Evolutionary conservation across 2,797 vertebrate species (phyloP), one percentile per base, ranked within the genome.

Genomic region (Bryconaethiops microstoma): DNA sequence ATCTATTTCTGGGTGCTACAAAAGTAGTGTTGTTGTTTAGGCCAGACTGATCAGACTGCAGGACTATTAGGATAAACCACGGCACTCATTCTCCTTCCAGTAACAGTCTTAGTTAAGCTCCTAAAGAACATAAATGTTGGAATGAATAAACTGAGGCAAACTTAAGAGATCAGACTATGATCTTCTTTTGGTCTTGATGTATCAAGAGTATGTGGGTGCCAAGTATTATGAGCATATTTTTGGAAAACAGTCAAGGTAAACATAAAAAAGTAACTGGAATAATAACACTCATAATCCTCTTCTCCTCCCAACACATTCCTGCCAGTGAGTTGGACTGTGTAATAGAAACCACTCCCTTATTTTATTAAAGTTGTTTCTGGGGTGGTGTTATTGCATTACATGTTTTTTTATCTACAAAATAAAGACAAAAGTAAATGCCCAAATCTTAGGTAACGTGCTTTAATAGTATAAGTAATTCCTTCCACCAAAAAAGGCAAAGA

Each of bases 161-260:
- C 59, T n/a, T 57, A 59, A 23, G 7, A 23, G n/a, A 2, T 23
- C n/a, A 62, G 10, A 62, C 13, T 63, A 29, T 62, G 29, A 62
- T 62, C 8, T 25, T 10, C 59, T 62, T 9, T 25, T 13, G 10
- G 21, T 62, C 21, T 62, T 29, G 2, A 59, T 59, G 59, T 25
- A 29, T 62, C 1, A 60, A 12, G 59, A 25, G 23, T 62, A 2
- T 54, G 3, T 54, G 52, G 1, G 52, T 54, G 12, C 55, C 59
- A 29, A n/a, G 21, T 62, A 29, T 62, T 60, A 1, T 59, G 55
- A 21, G 55, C 55, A 21, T 19, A 59, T 9, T 59, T n/a, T 23
- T 60, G 57, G 57, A 60, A 60, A 60, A 23, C 57, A 60, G 57
- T 60, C 57, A 60, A 23, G 19, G 57, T 60, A 60, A 60, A 60